A percentile compares a stretch with the other conserved stretches of the same genome.
phyloP scores from a whole-genome alignment of 2,113 vertebrate species.

The Cheilinus undulatus region DNA sequence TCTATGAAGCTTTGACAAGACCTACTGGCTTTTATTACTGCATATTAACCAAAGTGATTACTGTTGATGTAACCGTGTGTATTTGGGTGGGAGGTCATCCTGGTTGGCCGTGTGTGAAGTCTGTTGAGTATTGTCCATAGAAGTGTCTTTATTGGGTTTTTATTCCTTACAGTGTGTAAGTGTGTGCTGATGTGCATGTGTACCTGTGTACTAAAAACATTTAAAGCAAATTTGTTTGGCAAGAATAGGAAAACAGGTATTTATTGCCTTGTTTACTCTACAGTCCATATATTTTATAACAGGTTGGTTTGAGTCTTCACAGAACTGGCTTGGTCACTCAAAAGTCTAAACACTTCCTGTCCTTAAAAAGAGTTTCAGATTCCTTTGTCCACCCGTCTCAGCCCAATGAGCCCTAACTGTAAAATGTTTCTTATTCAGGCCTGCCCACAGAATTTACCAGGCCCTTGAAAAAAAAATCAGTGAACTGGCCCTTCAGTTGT shows the following conservation, averaged over 20 bases:
- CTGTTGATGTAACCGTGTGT: background rate
- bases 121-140: background rate
- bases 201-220: background rate
- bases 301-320: background rate
- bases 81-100: background rate
- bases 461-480: no score
- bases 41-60: slow-evolving; percentile 33
- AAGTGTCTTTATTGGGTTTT: background rate
- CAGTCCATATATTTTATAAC: no score
- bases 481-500: no score
- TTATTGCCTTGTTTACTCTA: no score
- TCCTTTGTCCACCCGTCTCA: background rate
- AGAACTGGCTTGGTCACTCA: background rate
- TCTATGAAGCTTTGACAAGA: slow-evolving; percentile 30
- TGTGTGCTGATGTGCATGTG: background rate
- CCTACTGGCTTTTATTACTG: slow-evolving; percentile 23
- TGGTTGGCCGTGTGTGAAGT: slow-evolving; percentile 2
- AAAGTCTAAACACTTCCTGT: background rate
- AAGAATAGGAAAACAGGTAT: no score
- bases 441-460: no score
- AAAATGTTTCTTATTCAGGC: no score
- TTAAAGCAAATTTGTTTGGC: no score
- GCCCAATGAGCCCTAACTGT: background rate
- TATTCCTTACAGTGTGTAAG: background rate
- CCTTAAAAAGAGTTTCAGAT: background rate